Conservation (phyloP, 1,140 invertebrate species). For the Drosophila baimaii region DNA sequence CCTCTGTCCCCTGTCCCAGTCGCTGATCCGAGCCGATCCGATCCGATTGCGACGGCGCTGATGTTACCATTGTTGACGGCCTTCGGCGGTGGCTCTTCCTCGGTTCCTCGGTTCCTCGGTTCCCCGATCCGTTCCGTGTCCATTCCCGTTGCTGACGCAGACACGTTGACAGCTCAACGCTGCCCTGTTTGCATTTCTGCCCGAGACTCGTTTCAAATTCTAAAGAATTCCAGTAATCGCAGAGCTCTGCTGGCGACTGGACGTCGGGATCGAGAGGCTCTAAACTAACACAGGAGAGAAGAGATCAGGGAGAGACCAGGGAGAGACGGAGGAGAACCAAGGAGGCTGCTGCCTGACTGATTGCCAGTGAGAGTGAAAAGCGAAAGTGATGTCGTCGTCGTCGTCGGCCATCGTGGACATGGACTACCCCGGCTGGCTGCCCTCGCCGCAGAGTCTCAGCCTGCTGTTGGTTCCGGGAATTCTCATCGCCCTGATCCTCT, state of each 20-base stretch:
- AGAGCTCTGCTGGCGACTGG: constrained; percentile 57
- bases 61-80: constrained; percentile 13
- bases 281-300: background rate
- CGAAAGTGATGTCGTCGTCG: constrained; percentile 25
- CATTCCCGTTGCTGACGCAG: constrained; percentile 27
- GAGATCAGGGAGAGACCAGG: background rate
- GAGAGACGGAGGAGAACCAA: no score
- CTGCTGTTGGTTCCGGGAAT: constrained; percentile 16
- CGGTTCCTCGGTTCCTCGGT: background rate
- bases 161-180: constrained; percentile 34
- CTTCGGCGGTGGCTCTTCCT: constrained; percentile 10
- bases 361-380: constrained; percentile 10
- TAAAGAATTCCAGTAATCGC: constrained; percentile 65
- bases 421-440: background rate
- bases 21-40: constrained; percentile 1
- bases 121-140: background rate
- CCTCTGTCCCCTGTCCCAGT: background rate
- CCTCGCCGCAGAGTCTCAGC: constrained; percentile 5
- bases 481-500: constrained; percentile 39
- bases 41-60: constrained; percentile 6
- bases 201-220: constrained; percentile 66
- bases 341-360: background rate
- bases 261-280: constrained; percentile 41
- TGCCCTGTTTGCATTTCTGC: constrained; percentile 50
- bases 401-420: constrained; percentile 1